Evolutionary conservation across 2,797 vertebrate species (phyloP), one percentile per base, ranked within the genome.

Genomic region (Sebastes taczanowskii): DNA sequence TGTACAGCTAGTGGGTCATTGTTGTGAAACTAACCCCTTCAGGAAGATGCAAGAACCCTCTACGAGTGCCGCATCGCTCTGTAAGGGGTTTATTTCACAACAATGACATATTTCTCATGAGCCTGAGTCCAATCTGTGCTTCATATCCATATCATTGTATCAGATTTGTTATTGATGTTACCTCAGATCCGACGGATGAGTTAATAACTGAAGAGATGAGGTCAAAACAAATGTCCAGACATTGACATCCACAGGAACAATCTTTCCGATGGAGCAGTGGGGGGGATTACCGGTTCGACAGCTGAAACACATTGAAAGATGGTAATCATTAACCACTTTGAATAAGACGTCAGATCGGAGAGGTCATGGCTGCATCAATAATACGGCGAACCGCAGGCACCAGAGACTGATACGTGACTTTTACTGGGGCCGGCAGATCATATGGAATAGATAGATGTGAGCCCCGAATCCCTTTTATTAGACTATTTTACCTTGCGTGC

Each of bases 381-480:
- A 87, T 18, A 87, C 4, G 32, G 70, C 22, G 38, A 82, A 71
- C 84, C 73, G 49, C 80, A 77, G 84, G 61, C 86, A 70, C 60
- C 56, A 30, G 61, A 66, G 71, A 78, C 63, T 59, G 65, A 23
- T 64, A 82, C 86, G 89, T 92, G 93, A 94, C 91, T 93, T 91
- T 90, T 86, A 90, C 88, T 86, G 80, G 73, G 27, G 71, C 82
- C 80, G 89, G 91, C 85, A 86, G 82, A 92, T 95, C 90, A 94
- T 91, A 92, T 94, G 93, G 90, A 90, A 91, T 53, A 93, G 74
- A 94, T 92, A 91, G 89, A 93, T 64, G 69, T 75, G 81, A 92
- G 84, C 78, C 80, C 66, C 20, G 55, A 80, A 88, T 88, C 83
- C 75, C 66, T 91, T 92, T 92, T 90, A 92, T 88, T 89, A 79